These are phyloP conservation scores for Lamprotornis superbus DNA, from an alignment of 2,113 vertebrate species.

Conservation along the genomic window DNA sequence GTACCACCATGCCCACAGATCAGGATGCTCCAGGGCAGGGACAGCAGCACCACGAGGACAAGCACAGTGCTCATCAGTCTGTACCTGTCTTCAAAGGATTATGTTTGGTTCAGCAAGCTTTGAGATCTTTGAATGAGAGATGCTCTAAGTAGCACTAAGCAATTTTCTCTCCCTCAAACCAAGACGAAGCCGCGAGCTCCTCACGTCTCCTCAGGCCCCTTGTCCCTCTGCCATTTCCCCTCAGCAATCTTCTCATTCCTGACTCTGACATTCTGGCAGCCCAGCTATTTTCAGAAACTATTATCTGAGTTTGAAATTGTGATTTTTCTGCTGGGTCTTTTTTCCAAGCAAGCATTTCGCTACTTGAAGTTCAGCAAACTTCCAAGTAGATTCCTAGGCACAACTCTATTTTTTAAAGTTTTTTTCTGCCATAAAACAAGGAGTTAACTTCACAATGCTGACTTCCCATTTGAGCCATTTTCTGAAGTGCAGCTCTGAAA, in stretches of 20 bases:
- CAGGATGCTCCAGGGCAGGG: background rate
- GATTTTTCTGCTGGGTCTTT: constrained; percentile 1
- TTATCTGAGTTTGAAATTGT: constrained; percentile 28
- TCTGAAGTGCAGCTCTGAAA: background rate
- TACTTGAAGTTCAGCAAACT: background rate
- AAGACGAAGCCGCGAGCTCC: constrained; percentile 22
- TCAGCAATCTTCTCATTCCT: constrained; percentile 20
- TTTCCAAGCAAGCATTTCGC: background rate
- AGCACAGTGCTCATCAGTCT: constrained; percentile 25
- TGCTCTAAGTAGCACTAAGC: constrained; percentile 40
- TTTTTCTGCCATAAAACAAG: background rate
- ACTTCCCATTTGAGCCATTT: background rate
- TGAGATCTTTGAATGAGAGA: constrained; percentile 50
- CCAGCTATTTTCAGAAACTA: constrained; percentile 30
- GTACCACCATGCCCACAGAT: background rate
- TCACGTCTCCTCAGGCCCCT: constrained; percentile 30
- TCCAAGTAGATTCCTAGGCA: background rate
- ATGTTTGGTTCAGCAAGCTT: constrained; percentile 55
- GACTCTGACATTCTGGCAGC: constrained; percentile 7
- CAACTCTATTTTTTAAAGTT: background rate
- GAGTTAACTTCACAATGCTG: background rate
- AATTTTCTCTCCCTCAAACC: constrained; percentile 52
- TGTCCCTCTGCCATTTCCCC: constrained; percentile 39
- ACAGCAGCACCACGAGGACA: background rate
- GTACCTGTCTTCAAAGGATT: constrained; percentile 46